Evolutionary conservation across 2,888 invertebrate species (phyloP).

Genomic region (Brassicogethes aeneus): DNA sequence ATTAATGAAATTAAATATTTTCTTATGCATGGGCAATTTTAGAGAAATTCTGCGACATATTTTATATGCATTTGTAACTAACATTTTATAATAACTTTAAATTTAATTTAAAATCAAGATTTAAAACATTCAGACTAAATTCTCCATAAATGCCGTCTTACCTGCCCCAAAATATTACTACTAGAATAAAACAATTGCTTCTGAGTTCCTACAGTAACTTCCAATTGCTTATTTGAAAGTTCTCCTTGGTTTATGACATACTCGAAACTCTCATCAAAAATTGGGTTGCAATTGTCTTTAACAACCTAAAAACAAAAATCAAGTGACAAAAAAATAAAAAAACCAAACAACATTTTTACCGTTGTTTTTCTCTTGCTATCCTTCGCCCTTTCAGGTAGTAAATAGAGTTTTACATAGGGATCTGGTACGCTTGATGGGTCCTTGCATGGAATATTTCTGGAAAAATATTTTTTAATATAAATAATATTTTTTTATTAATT

Average conservation of each 20-base stretch:
- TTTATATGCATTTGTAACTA: too few species aligned
- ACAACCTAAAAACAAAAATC: conserved; percentile 44
- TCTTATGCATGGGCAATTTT: too few species aligned
- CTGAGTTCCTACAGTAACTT: conserved; percentile 82
- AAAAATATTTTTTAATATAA: conserved; percentile 6
- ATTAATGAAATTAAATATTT: too few species aligned
- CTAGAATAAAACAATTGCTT: conserved; percentile 74
- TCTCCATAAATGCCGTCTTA: too few species aligned
- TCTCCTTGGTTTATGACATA: conserved; percentile 78
- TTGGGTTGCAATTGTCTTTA: conserved; percentile 85
- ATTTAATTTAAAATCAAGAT: too few species aligned
- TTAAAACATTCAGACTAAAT: too few species aligned
- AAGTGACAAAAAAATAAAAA: conserved; percentile 2
- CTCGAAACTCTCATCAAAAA: conserved; percentile 87
- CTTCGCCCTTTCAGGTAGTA: conserved; percentile 75
- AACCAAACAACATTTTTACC: conserved; percentile 35
- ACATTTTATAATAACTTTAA: too few species aligned
- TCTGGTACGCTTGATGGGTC: conserved; percentile 80
- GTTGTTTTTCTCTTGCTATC: conserved; percentile 81
- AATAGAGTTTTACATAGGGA: conserved; percentile 82
- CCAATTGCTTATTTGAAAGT: conserved; percentile 64
- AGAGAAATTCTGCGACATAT: too few species aligned
- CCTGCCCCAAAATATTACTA: conserved; percentile 76
- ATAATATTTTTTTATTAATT: conserved; percentile 2
- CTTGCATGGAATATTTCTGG: conserved; percentile 37